Evolutionary conservation across 2,113 vertebrate genomes (phyloP).

Genomic region (Bucco capensis): DNA sequence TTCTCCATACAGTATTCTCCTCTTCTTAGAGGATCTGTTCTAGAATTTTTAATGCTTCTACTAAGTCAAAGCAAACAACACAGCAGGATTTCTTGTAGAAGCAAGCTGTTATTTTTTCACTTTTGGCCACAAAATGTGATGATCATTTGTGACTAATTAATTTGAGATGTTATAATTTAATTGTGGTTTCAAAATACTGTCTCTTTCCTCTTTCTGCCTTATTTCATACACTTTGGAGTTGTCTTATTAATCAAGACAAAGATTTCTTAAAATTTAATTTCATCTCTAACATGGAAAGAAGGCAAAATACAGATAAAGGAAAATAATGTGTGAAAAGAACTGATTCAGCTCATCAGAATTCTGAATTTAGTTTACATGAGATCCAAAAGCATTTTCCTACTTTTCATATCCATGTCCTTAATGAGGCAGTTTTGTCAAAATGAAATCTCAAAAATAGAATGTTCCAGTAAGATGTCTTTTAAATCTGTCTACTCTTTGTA

Average conservation of each 20-base stretch:
- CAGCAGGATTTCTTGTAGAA: neutral
- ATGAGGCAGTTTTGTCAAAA: slow-evolving; percentile 63
- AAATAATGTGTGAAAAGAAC: slow-evolving; percentile 35
- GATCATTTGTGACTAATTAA: neutral
- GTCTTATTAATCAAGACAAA: neutral
- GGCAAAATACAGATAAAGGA: slow-evolving; percentile 19
- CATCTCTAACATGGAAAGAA: neutral
- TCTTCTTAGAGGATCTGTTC: neutral
- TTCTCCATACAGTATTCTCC: neutral
- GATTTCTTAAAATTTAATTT: neutral
- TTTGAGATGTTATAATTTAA: neutral
- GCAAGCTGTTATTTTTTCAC: neutral
- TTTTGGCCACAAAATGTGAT: neutral
- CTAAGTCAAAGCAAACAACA: neutral
- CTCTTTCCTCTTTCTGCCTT: neutral
- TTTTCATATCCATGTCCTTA: slow-evolving; percentile 59
- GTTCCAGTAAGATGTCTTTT: slow-evolving; percentile 60
- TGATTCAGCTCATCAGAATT: slow-evolving; percentile 60
- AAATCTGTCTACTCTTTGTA: slow-evolving; percentile 61
- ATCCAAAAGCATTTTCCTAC: slow-evolving; percentile 42
- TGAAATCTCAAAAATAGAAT: slow-evolving; percentile 65
- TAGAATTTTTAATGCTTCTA: neutral
- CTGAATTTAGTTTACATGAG: slow-evolving; percentile 59
- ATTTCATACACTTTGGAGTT: neutral
- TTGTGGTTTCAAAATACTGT: neutral